Base-by-base conservation (phyloP, 2,113 vertebrate genomes). In the Sorex araneus region DNA sequence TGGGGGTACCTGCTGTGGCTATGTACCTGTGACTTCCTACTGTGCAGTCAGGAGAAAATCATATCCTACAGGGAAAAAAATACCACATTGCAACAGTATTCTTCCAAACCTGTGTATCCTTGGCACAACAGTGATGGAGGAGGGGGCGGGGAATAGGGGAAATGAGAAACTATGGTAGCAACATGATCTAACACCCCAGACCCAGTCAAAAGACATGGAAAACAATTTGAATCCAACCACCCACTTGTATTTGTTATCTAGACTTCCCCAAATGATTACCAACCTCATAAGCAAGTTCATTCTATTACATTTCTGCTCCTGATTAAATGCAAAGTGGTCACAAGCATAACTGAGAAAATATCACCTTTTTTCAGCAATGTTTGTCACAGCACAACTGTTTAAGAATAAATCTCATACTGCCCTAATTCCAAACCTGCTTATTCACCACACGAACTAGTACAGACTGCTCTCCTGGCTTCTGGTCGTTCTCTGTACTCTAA, bases 51-150 rank as follows among this genome's bases (percentile, higher is more conserved):
- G 36, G 43, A 66, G 43, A 74, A 81, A 75, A 82, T 84, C 36
- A 87, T 25, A 87, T 70, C 50, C 40, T 84, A 64, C 73, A 87
- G 32, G 21, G 28, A 79, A 95, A 84, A 84, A 27, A 6, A 84
- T 83, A 54, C 47, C 67, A 75, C 83, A 85, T 79, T n/a, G 74
- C 15, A 13, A 91, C 91, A 75, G 3, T 47, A 18, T 34, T 70
- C 57, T 75, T 70, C 50, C 47, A 30, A 89, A n/a, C 6, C 47
- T 87, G 9, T 47, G 27, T 69, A n/a, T 83, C 25, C n/a, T 16
- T 45, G 54, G 27, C 30, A 28, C 81, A 40, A 64, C 0, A 18
- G 3, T 40, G 15, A 4, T 50, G 32, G 1, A 28, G 28, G 6
- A 36, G 23, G 69, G 40, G 21, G 6, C 11, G 10, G 8, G 9